Evolutionary conservation across 2,113 vertebrate genomes (phyloP).

Genomic region (Raphicerus campestris): DNA sequence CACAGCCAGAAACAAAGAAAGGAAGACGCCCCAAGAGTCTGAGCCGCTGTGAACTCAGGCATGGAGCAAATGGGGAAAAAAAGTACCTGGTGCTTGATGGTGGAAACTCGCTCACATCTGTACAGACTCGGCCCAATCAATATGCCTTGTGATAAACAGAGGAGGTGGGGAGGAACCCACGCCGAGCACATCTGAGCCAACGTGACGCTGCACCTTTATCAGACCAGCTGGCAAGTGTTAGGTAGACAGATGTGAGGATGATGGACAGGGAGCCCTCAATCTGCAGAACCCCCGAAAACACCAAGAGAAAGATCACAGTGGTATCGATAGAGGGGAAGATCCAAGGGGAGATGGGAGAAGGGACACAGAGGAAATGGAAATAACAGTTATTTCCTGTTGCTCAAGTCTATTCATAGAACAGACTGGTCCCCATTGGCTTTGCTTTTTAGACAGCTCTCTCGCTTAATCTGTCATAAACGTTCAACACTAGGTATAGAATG

Average conservation of each 20-base stretch:
- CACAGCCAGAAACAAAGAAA: neutral
- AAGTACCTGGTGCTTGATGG: neutral
- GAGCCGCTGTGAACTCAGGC: neutral
- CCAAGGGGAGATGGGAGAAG: neutral
- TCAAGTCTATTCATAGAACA: neutral
- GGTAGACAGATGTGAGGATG: rapidly evolving
- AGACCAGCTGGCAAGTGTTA: neutral
- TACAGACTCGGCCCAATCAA: neutral
- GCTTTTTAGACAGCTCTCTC: neutral
- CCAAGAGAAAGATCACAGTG: neutral
- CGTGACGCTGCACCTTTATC: neutral
- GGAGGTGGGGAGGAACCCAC: neutral
- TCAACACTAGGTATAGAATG: neutral
- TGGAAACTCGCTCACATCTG: neutral
- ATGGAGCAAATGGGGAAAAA: neutral
- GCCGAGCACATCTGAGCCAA: neutral
- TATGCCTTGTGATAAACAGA: neutral
- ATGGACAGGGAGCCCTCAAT: neutral
- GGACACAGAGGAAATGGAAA: neutral
- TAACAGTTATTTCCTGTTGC: neutral
- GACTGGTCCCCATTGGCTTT: neutral
- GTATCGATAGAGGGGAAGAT: neutral
- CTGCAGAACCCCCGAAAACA: neutral
- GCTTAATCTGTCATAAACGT: neutral
- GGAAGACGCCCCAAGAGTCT: neutral